These are phyloP conservation scores for Motacilla tschutschensis DNA, from an alignment of 2,113 vertebrate genomes.

Conservation along the genomic window DNA sequence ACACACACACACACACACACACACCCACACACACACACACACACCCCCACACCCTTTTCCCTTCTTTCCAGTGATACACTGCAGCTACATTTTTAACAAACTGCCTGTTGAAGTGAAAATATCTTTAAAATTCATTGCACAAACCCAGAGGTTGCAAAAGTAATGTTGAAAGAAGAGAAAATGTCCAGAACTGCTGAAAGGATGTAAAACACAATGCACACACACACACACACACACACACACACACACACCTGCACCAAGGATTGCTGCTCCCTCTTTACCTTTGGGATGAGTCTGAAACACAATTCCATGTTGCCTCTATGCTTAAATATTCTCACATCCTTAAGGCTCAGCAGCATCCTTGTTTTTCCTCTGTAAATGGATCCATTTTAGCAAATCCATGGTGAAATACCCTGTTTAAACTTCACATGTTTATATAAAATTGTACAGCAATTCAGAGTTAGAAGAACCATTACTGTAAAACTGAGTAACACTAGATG, in stretches of 20 bases:
- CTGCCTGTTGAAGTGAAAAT: neutral
- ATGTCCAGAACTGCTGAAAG: neutral
- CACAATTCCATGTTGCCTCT: neutral
- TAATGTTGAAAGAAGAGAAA: neutral
- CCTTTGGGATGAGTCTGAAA: neutral
- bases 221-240: accelerated
- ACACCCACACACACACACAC: neutral
- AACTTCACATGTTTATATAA: neutral
- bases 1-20: neutral
- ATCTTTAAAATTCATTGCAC: neutral
- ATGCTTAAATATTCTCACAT: neutral
- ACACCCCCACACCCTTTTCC: neutral
- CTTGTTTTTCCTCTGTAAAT: neutral
- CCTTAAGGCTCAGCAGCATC: neutral
- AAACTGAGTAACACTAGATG: neutral
- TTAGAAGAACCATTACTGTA: neutral
- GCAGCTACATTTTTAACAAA: neutral
- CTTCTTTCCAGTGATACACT: neutral
- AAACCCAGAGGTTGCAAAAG: neutral
- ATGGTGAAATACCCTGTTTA: neutral
- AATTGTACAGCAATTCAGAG: neutral
- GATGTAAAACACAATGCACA: neutral
- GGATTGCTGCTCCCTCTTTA: neutral
- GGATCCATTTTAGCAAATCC: neutral
- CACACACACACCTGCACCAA: too few species aligned